These are phyloP conservation scores for Okamejei kenojei DNA, from an alignment of 2,797 vertebrate species.

Conservation along the genomic window DNA sequence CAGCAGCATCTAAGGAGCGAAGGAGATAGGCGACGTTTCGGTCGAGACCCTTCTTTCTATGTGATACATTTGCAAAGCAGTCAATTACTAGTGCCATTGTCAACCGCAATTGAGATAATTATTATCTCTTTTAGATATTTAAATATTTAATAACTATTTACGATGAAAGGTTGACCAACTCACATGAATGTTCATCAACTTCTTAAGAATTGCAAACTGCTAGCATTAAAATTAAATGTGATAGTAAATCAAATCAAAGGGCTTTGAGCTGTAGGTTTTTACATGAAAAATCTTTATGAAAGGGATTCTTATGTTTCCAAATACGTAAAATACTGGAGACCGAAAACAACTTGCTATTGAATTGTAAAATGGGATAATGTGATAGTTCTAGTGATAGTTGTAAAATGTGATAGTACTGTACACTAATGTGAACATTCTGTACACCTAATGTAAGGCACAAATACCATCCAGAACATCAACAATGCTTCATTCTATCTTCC, in stretches of 20 bases:
- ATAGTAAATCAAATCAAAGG: background rate
- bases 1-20: too few species aligned
- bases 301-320: background rate
- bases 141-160: slow-evolving; percentile 16
- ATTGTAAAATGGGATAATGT: background rate
- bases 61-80: background rate
- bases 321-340: background rate
- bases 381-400: too few species aligned
- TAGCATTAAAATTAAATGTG: background rate
- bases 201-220: background rate
- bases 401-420: background rate
- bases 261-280: background rate
- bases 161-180: background rate
- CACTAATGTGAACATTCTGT: background rate
- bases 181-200: background rate
- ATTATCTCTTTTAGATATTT: background rate
- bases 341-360: background rate
- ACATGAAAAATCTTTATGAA: background rate
- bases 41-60: too few species aligned
- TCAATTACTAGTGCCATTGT: slow-evolving; percentile 19
- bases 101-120: slow-evolving; percentile 17
- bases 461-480: background rate
- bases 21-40: too few species aligned
- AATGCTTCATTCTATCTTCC: background rate
- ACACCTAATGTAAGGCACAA: background rate